Conservation (phyloP, 1,140 invertebrate species). For the Glomeris maerens region DNA sequence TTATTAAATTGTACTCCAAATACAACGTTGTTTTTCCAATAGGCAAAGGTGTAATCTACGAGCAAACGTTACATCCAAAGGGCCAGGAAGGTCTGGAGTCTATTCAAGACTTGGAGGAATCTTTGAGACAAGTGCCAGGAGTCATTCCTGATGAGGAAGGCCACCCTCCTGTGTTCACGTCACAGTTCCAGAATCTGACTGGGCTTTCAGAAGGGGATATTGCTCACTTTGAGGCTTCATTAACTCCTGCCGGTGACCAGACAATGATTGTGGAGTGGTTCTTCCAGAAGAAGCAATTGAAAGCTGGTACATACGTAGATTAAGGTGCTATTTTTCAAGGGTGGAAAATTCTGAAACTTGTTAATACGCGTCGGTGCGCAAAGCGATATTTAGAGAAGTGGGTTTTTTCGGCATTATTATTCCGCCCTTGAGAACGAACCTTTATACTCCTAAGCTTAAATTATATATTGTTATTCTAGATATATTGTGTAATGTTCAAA, state of each 20-base stretch:
- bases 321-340: too few relatives aligned
- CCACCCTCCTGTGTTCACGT: conserved; percentile 72
- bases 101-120: conserved; percentile 79
- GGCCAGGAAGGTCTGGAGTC: conserved; percentile 76
- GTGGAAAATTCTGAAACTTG: too few relatives aligned
- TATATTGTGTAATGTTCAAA: neutral
- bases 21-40: too few relatives aligned
- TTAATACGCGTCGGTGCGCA: too few relatives aligned
- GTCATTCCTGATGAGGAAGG: conserved; percentile 49
- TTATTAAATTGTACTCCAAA: neutral
- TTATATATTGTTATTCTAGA: neutral
- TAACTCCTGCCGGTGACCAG: conserved; percentile 85
- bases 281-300: conserved; percentile 75
- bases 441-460: too few relatives aligned
- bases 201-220: conserved; percentile 78
- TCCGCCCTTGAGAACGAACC: too few relatives aligned
- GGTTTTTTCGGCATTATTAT: too few relatives aligned
- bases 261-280: conserved; percentile 97
- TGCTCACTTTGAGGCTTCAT: conserved; percentile 83
- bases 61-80: conserved; percentile 81
- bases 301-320: conserved; percentile 50
- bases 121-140: conserved; percentile 43
- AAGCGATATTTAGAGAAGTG: too few relatives aligned
- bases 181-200: conserved; percentile 62
- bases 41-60: conserved; percentile 62